These are phyloP conservation scores for Tetranychus truncatus DNA, from an alignment of 2,888 invertebrate species.

Conservation along the genomic window DNA sequence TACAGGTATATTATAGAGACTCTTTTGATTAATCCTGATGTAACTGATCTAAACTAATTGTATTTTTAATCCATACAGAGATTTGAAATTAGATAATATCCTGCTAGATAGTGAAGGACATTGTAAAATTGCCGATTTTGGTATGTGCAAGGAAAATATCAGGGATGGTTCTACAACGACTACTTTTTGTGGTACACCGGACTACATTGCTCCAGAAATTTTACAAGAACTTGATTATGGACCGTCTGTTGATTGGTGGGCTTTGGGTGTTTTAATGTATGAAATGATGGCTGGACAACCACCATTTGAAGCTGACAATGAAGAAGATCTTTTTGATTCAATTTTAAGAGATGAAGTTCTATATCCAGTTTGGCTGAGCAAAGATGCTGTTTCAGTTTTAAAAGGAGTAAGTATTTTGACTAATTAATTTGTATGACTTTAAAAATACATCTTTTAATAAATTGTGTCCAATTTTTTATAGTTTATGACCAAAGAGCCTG, in stretches of 20 bases:
- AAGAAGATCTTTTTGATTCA: conserved; percentile 95
- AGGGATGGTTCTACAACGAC: conserved; percentile 71
- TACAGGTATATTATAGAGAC: conserved; percentile 43
- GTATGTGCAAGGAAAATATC: conserved; percentile 96
- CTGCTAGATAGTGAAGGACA: conserved; percentile 86
- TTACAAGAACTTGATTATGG: conserved; percentile 67
- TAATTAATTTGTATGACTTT: background rate
- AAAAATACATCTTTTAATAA: background rate
- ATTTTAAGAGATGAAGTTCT: conserved; percentile 95
- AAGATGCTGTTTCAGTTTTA: conserved; percentile 71
- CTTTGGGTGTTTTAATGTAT: conserved; percentile 89
- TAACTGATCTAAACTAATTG: background rate
- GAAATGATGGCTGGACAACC: conserved; percentile 80
- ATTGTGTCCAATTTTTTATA: conserved; percentile 29
- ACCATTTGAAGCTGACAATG: conserved; percentile 98
- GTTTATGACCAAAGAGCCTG: conserved; percentile 96
- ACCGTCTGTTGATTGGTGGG: conserved; percentile 55
- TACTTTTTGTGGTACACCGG: conserved; percentile 98
- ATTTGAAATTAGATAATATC: conserved; percentile 95
- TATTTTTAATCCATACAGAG: conserved; percentile 41
- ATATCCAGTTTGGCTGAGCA: conserved; percentile 88
- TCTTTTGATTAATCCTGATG: background rate
- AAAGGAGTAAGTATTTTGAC: conserved; percentile 43
- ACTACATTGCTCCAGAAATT: conserved; percentile 97
- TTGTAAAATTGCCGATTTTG: conserved; percentile 63